Percentiles rank a stretch among this genome's conserved stretches.
These are phyloP conservation scores for Leptinotarsa juncta DNA, from an alignment of 2,888 invertebrate genomes.

Conservation along the genomic window DNA sequence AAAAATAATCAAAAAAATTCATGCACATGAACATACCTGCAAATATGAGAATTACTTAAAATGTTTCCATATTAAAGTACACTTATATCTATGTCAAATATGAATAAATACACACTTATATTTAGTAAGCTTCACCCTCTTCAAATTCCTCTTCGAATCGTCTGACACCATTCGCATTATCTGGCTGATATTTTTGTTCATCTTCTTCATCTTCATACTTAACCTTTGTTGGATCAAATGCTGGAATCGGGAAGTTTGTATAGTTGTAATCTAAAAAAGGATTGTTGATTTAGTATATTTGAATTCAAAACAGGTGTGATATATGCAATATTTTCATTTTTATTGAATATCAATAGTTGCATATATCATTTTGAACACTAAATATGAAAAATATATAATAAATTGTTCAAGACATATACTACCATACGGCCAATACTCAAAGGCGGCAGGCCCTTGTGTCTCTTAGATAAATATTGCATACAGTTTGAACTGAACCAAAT, in stretches of 20 bases:
- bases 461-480: constrained; percentile 53
- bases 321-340: too few relatives aligned
- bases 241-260: constrained; percentile 69
- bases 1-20: neutral
- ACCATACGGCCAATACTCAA: constrained; percentile 61
- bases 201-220: constrained; percentile 80
- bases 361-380: neutral
- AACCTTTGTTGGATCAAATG: constrained; percentile 73
- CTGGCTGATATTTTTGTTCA: constrained; percentile 80
- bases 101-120: neutral
- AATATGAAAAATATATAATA: neutral
- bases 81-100: constrained; percentile 13
- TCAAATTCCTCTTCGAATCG: constrained; percentile 65
- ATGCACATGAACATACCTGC: neutral
- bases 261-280: constrained; percentile 77
- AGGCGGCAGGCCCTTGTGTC: constrained; percentile 63
- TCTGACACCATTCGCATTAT: constrained; percentile 65
- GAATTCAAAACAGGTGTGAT: too few relatives aligned
- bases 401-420: constrained; percentile 64
- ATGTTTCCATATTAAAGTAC: neutral
- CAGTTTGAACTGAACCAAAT: constrained; percentile 43
- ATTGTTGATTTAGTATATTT: neutral
- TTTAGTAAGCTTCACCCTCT: constrained; percentile 65
- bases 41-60: constrained; percentile 1
- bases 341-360: too few relatives aligned